Percentiles rank a stretch among this genome's conserved stretches.
Conservation (phyloP, 2,797 vertebrate genomes). For the Atherinosoma microstoma region DNA sequence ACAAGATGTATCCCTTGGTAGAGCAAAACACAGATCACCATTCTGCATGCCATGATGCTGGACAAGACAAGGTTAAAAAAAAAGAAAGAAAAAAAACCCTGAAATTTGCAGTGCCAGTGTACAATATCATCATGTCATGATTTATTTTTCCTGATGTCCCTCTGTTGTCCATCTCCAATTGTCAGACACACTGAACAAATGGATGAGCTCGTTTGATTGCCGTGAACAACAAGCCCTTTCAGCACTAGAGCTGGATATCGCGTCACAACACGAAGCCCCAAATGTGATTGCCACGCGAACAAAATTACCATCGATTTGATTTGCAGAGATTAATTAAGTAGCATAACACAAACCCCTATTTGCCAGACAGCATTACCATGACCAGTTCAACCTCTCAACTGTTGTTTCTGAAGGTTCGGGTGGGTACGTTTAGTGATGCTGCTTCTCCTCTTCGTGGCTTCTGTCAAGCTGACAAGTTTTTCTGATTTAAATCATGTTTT, state of each 20-base stretch:
- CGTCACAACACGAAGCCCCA: conserved; percentile 51
- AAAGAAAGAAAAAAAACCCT: no score
- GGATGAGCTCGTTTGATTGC: conserved; percentile 51
- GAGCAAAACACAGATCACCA: no score
- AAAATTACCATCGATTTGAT: conserved; percentile 80
- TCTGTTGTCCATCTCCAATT: conserved; percentile 19
- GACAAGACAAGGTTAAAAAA: no score
- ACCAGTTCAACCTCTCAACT: conserved; percentile 61
- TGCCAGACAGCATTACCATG: conserved; percentile 62
- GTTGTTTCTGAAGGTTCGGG: conserved; percentile 54
- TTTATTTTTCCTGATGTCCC: neutral
- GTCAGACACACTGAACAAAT: conserved; percentile 36
- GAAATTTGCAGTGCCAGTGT: neutral
- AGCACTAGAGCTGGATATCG: conserved; percentile 43
- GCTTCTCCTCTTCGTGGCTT: conserved; percentile 47
- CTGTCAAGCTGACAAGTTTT: conserved; percentile 62
- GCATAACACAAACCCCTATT: conserved; percentile 63
- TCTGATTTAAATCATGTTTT: conserved; percentile 67
- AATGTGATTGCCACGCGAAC: conserved; percentile 64
- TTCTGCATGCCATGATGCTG: no score
- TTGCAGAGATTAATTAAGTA: conserved; percentile 82
- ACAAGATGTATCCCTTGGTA: no score
- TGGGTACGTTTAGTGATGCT: conserved; percentile 45
- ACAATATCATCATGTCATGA: neutral
- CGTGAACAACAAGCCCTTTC: conserved; percentile 52